These are phyloP conservation scores for Lacerta agilis DNA, from an alignment of 2,797 vertebrate genomes.

Conservation along the genomic window DNA sequence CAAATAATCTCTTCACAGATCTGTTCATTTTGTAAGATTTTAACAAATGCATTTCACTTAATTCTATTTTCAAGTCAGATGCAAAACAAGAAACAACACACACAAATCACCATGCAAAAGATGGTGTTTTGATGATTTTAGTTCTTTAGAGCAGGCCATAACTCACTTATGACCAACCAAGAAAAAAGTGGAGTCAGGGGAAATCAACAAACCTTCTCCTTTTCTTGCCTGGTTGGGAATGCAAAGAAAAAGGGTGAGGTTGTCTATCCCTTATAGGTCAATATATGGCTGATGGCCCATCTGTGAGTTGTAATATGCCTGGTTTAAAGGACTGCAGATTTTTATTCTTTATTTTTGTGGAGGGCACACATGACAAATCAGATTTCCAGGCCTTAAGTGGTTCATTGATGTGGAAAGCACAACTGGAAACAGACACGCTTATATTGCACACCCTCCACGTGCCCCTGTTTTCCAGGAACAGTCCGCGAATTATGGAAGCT, in stretches of 20 bases:
- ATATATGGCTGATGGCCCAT: not conserved
- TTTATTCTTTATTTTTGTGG: too few species aligned
- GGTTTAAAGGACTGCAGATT: not conserved
- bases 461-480: too few species aligned
- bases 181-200: not conserved
- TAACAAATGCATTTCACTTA: not conserved
- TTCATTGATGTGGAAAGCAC: not conserved
- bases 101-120: too few species aligned
- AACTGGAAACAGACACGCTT: not conserved
- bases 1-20: slow-evolving; percentile 45
- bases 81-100: too few species aligned
- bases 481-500: too few species aligned
- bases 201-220: not conserved
- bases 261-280: not conserved
- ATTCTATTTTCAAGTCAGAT: not conserved
- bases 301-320: not conserved
- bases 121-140: not conserved
- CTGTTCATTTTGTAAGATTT: slow-evolving; percentile 25
- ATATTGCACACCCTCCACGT: too few species aligned
- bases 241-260: not conserved
- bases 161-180: not conserved
- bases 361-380: not conserved
- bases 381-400: not conserved
- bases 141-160: not conserved
- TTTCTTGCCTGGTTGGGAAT: not conserved